These are phyloP conservation scores for Microcebus griseorufus DNA, from an alignment of 2,113 vertebrate species.

Conservation along the genomic window DNA sequence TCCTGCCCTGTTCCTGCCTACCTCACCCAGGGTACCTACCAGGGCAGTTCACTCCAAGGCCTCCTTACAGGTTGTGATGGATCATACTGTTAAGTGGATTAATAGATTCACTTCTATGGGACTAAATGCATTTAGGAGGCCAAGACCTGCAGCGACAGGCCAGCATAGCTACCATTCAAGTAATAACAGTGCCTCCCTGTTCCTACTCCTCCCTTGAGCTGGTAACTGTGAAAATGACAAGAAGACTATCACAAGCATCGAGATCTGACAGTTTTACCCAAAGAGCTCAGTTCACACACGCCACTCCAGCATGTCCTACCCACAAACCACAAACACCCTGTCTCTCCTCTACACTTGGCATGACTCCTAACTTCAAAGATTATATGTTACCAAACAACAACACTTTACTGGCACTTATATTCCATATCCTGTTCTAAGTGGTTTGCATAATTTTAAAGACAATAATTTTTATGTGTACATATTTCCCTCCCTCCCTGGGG, in stretches of 20 bases:
- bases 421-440: background rate
- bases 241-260: background rate
- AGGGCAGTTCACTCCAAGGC: background rate
- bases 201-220: background rate
- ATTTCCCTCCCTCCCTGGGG: background rate
- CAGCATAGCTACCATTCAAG: background rate
- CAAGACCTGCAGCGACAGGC: background rate
- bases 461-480: background rate
- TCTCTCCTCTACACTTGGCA: background rate
- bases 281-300: background rate
- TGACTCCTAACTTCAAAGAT: slow-evolving; percentile 4
- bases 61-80: background rate
- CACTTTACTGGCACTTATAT: background rate
- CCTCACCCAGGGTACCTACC: background rate
- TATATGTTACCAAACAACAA: background rate
- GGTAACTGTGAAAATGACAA: background rate
- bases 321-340: background rate
- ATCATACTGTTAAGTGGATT: background rate
- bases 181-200: background rate
- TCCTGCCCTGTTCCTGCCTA: too few species aligned
- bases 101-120: background rate
- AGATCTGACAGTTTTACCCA: background rate
- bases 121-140: background rate
- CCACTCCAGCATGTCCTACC: background rate
- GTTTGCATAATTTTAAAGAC: background rate